phyloP scores from a whole-genome alignment of 2,888 invertebrate genomes.

The Machimus atricapillus region DNA sequence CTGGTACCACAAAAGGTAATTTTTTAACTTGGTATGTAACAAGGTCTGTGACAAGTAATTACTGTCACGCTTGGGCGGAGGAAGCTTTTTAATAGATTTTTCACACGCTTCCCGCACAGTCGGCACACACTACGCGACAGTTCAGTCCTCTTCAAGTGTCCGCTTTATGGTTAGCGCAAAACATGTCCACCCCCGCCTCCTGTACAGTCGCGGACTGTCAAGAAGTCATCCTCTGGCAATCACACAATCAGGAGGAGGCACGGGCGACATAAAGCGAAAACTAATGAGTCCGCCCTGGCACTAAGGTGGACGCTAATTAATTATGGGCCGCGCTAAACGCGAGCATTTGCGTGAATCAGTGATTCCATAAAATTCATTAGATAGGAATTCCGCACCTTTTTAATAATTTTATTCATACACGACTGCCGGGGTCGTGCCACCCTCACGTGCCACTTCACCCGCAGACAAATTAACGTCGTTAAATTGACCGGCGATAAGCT shows the following conservation, averaged over 20 bases:
- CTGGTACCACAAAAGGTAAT: neutral
- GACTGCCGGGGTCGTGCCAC: neutral
- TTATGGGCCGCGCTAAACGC: neutral
- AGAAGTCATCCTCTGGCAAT: conserved; percentile 6
- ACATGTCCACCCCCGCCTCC: neutral
- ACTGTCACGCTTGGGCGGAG: conserved; percentile 32
- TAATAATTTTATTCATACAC: conserved; percentile 37
- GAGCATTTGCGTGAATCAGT: conserved; percentile 40
- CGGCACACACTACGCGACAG: neutral
- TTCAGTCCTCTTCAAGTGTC: neutral
- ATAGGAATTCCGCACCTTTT: conserved; percentile 39
- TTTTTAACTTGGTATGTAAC: neutral
- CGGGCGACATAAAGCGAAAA: neutral
- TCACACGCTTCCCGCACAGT: conserved; percentile 29
- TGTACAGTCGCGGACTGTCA: neutral
- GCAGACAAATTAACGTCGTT: conserved; percentile 38
- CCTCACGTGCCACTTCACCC: conserved; percentile 14
- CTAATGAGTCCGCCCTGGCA: neutral
- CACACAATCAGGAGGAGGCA: neutral
- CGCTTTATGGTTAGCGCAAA: neutral
- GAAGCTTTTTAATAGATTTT: conserved; percentile 35
- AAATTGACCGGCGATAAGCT: conserved; percentile 38
- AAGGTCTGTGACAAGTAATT: conserved; percentile 28
- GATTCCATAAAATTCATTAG: conserved; percentile 40
- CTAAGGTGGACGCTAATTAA: conserved; percentile 25